A percentile compares a stretch with the other conserved stretches of the same genome.
phyloP scores from a whole-genome alignment of 2,113 vertebrate genomes.

The Clarias gariepinus region DNA sequence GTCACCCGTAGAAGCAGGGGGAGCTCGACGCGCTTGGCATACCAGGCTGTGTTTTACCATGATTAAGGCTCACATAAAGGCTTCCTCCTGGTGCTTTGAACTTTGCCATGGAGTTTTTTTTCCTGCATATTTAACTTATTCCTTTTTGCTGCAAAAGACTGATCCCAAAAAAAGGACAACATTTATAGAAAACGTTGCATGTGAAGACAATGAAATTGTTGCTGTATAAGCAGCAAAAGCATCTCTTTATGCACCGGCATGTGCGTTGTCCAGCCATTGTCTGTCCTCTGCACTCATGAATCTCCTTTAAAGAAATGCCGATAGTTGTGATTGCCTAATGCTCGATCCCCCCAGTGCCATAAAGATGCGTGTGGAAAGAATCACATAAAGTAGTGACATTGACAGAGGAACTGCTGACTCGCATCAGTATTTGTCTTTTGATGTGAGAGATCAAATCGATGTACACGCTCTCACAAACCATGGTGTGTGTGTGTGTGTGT shows the following conservation, averaged over 20 bases:
- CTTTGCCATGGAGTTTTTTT: constrained; percentile 60
- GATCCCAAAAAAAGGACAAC: constrained; percentile 72
- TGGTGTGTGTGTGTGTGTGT: constrained; percentile 60
- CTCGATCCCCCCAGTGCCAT: constrained; percentile 81
- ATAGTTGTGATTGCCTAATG: constrained; percentile 96
- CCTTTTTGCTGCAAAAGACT: constrained; percentile 71
- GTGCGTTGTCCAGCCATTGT: constrained; percentile 77
- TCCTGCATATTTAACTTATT: constrained; percentile 71
- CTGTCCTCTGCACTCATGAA: constrained; percentile 80
- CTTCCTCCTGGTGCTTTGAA: constrained; percentile 74
- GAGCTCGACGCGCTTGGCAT: constrained; percentile 72
- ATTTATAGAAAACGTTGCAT: constrained; percentile 76
- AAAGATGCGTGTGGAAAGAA: constrained; percentile 89
- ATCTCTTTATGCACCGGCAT: constrained; percentile 59
- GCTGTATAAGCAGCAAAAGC: constrained; percentile 66
- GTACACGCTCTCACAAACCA: constrained; percentile 88
- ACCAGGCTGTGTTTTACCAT: constrained; percentile 74
- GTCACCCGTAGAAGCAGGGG: constrained; percentile 62
- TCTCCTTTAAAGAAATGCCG: constrained; percentile 96
- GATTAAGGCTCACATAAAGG: constrained; percentile 81
- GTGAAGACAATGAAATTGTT: constrained; percentile 75
- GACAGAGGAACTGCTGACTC: constrained; percentile 99
- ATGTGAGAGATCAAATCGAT: constrained; percentile 99
- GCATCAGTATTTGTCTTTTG: constrained; percentile 99
- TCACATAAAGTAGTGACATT: constrained; percentile 98